Base-by-base conservation (phyloP, 30 jellyfish, hydroid and myxozoan species). In the Hydra vulgaris region DNA sequence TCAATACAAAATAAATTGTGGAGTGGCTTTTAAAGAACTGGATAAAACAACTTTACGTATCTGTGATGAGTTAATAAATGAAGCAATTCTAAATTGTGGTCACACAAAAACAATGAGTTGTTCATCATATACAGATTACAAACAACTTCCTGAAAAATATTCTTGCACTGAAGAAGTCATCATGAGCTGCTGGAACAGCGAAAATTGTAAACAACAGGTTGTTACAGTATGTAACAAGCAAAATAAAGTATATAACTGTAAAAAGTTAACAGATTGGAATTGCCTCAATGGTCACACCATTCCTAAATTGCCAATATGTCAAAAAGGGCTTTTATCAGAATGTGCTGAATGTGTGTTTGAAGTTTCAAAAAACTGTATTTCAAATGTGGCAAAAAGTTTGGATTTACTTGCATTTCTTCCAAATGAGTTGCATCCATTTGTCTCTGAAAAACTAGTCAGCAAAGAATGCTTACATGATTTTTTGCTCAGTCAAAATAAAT, bases 311-410 rank as follows among this genome's bases (percentile, higher is more conserved):
- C 26, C 18, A 24, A 8, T 24, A 40, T 74, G 82, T 24, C 1
- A 25, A 21, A 24, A 74, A 1, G 82, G 82, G 0, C 15, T 74
- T 53, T 68, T 68, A 24, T 74, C 82, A 0, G 71, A 74, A 20
- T 74, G 82, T 15, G 75, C 82, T 16, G 24, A 74, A 24, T 74
- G 82, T 40, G 25, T n/a, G 17, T 17, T 74, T 17, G 75, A 24
- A 24, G 76, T 3, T 15, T 74, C 53, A 74, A 40, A 68, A 18
- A 25, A 21, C 74, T 4, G 4, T 12, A 17, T 8, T 16, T 40
- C 3, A 24, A n/a, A 25, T 27, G 53, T 23, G 17, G 1, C 1
- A 74, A 24, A 1, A 18, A 17, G 68, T 20, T 17, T n/a, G n/a
- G n/a, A n/a, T n/a, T 15, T 40, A 8, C 61, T 40, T 12, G 12